Base-by-base conservation (phyloP, 2,113 vertebrate species). In the Hemiscyllium ocellatum region DNA sequence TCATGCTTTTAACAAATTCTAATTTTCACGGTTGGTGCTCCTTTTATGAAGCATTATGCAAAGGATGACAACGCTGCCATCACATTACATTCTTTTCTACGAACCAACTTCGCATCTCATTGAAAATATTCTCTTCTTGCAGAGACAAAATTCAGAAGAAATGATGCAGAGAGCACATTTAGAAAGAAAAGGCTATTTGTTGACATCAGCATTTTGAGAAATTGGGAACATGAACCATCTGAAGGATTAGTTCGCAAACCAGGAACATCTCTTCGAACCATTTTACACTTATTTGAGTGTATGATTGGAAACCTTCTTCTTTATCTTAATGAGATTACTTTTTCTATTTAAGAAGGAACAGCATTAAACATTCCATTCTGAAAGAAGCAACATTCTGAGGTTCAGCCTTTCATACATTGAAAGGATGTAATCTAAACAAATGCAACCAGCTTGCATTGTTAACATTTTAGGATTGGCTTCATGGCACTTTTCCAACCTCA, bases 401-500 rank as follows among this genome's bases (percentile, higher is more conserved):
- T 70, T 95, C 68, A 95, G 68, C 26, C 37, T 95, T 95, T 72
- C 68, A 33, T 52, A 50, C 8, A 52, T 42, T 95, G 94, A 72
- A 93, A 37, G 89, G 89, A 68, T 68, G 33, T 66, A 66, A 66
- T 20, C 56, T 37, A 93, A 93, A 94, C 65, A 69, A 94, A 94
- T 19, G 13, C 47, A 50, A 72, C 68, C 94, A 70, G 42, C 42
- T 70, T 42, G 52, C 47, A 37, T 19, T 95, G 24, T 95, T 95
- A 72, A 29, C 66, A 95, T 72, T 24, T 72, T 95, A 47, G 47
- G 37, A 3, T 90, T 90, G 5, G 26, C 12, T 91, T 19, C n/a
- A 65, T 95, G 94, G 94, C 94, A 50, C 37, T 72, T 95, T 29
- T 95, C 68, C 94, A 93, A 69, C 90, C 26, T 20, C 7, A 70